These are phyloP conservation scores for Acestrorhynchus altus DNA, from an alignment of 2,797 vertebrate species.

Conservation along the genomic window DNA sequence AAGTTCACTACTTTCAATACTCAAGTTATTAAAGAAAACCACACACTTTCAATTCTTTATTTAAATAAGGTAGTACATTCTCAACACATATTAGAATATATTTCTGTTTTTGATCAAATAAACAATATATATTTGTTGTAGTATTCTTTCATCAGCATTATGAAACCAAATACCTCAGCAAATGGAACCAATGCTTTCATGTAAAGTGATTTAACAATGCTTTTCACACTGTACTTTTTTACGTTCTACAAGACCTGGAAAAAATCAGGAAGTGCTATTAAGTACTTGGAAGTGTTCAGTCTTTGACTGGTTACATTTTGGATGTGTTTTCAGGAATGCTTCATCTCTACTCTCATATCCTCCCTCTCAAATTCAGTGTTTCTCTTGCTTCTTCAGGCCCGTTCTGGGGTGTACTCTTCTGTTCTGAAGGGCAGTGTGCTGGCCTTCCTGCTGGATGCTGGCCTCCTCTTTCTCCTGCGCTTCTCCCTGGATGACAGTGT, in stretches of 20 bases:
- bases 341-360: neutral
- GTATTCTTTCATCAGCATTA: too few species aligned
- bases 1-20: too few species aligned
- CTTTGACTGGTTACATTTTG: too few species aligned
- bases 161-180: too few species aligned
- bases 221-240: neutral
- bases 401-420: constrained; percentile 81
- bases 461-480: constrained; percentile 93
- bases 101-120: too few species aligned
- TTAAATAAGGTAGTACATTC: too few species aligned
- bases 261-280: neutral
- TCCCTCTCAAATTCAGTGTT: neutral
- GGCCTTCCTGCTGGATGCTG: constrained; percentile 89
- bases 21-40: too few species aligned
- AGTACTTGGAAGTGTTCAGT: too few species aligned
- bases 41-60: too few species aligned
- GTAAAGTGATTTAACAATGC: neutral
- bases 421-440: constrained; percentile 82
- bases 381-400: constrained; percentile 75
- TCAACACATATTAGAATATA: too few species aligned
- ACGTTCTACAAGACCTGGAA: neutral
- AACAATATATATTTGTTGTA: too few species aligned
- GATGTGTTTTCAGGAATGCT: neutral
- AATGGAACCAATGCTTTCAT: neutral
- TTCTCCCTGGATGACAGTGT: constrained; percentile 91